Evolutionary conservation across 2,888 invertebrate species (phyloP).

Genomic region (Poecilus cupreus): DNA sequence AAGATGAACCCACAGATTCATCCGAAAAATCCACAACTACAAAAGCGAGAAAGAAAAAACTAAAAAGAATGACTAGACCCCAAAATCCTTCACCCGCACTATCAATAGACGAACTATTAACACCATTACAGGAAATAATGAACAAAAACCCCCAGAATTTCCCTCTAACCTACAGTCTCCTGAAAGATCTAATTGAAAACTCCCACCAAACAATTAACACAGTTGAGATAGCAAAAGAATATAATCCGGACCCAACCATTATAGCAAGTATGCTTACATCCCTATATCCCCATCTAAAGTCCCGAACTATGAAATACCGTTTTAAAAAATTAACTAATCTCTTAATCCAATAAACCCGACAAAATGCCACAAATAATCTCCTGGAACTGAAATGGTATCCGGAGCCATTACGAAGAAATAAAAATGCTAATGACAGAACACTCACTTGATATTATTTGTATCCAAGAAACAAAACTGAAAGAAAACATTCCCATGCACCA

Average conservation of each 20-base stretch:
- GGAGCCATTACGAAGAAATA: conserved; percentile 55
- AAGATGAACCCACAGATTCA: no score
- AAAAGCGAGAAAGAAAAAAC: no score
- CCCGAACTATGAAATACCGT: background rate
- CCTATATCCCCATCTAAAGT: background rate
- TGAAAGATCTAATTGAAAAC: background rate
- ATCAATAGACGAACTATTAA: background rate
- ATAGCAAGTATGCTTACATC: background rate
- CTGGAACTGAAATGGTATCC: conserved; percentile 62
- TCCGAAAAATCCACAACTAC: no score
- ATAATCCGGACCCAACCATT: background rate
- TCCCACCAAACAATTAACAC: background rate
- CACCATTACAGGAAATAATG: background rate
- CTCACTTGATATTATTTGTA: no score
- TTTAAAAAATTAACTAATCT: background rate
- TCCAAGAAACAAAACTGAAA: conserved; percentile 63
- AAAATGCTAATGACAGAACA: conserved; percentile 46
- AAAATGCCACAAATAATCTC: conserved; percentile 55
- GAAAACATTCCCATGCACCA: conserved; percentile 35
- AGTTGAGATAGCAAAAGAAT: background rate
- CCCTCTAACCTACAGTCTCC: background rate
- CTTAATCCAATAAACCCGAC: background rate
- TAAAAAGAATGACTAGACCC: no score
- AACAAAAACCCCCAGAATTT: background rate
- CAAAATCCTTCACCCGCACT: background rate